phyloP scores from a whole-genome alignment of 2,797 vertebrate species.

The Hyperoplus immaculatus region DNA sequence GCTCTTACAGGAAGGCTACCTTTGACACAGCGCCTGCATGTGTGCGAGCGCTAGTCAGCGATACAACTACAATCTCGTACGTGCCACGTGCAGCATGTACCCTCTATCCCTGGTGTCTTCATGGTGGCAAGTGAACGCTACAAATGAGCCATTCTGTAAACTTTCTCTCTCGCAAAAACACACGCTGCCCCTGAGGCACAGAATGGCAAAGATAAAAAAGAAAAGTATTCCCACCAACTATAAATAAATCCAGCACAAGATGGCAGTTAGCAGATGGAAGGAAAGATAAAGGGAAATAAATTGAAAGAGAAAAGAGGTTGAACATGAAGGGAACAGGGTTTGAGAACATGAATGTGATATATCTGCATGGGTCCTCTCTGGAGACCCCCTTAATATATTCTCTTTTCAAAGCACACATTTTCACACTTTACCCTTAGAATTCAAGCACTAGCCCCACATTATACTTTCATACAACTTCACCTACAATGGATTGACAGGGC shows the following conservation, averaged over 20 bases:
- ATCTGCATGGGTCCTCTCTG: conserved; percentile 5
- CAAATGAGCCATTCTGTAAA: conserved; percentile 21
- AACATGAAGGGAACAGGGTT: neutral
- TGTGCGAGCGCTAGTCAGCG: conserved; percentile 16
- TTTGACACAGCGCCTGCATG: conserved; percentile 61
- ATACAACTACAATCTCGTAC: conserved; percentile 13
- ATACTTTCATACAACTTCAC: conserved; percentile 2
- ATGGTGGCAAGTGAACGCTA: conserved; percentile 21
- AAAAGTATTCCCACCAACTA: conserved; percentile 40
- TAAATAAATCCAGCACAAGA: conserved; percentile 60
- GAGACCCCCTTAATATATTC: neutral
- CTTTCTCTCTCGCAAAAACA: conserved; percentile 4
- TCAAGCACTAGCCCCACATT: neutral
- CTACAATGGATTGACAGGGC: conserved; percentile 31
- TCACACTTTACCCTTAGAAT: neutral
- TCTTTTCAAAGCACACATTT: neutral
- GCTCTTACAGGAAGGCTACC: conserved; percentile 66
- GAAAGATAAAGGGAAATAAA: conserved; percentile 6
- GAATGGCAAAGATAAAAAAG: conserved; percentile 23
- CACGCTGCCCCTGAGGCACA: conserved; percentile 6
- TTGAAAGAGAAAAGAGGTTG: neutral
- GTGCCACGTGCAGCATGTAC: conserved; percentile 10
- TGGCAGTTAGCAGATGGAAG: conserved; percentile 27
- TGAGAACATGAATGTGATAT: conserved; percentile 7
- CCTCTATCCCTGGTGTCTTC: conserved; percentile 11